These are phyloP conservation scores for Struthidea cinerea DNA, from an alignment of 2,113 vertebrate genomes.

Conservation along the genomic window DNA sequence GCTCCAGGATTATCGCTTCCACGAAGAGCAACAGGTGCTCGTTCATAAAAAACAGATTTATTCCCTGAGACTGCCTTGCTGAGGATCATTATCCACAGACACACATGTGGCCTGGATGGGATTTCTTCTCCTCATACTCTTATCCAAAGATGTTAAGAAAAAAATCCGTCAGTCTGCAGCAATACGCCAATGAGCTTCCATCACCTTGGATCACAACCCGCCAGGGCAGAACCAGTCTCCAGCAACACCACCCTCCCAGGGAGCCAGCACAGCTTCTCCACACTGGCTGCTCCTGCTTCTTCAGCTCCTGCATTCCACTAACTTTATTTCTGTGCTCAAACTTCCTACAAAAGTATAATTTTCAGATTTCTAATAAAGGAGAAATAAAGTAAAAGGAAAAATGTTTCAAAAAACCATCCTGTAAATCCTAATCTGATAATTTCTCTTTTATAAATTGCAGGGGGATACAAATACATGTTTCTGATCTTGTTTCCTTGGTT, in stretches of 20 bases:
- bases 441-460: neutral
- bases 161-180: neutral
- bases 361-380: neutral
- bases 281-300: neutral
- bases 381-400: neutral
- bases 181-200: neutral
- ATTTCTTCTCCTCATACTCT: neutral
- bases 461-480: neutral
- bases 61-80: neutral
- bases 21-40: neutral
- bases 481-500: neutral
- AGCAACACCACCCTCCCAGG: neutral
- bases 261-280: neutral
- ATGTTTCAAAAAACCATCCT: neutral
- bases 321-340: neutral
- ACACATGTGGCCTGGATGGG: neutral
- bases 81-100: neutral
- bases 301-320: neutral
- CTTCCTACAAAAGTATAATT: neutral
- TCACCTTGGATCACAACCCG: neutral
- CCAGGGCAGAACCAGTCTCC: neutral
- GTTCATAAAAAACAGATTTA: neutral
- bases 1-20: neutral
- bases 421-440: neutral
- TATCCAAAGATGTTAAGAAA: neutral